phyloP scores from a whole-genome alignment of 2,113 vertebrate species.

The Triplophysa siluroides region DNA sequence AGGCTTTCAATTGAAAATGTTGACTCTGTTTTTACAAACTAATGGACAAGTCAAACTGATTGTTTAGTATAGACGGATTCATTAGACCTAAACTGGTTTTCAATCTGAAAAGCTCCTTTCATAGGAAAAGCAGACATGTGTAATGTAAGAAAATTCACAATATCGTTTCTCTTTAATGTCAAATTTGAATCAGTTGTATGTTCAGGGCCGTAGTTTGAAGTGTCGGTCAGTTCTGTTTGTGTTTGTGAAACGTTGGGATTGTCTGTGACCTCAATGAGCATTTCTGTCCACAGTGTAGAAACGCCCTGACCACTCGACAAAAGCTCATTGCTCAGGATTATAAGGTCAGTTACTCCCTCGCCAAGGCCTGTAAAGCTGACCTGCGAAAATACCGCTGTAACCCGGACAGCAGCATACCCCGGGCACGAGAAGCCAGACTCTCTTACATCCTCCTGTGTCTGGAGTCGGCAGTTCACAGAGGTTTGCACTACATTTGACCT shows the following conservation, averaged over 20 bases:
- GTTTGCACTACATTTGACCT: conserved; percentile 56
- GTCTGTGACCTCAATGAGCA: conserved; percentile 41
- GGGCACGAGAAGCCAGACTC: conserved; percentile 84
- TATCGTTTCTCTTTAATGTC: neutral
- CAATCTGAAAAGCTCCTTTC: neutral
- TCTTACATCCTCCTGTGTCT: conserved; percentile 87
- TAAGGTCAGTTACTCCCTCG: conserved; percentile 88
- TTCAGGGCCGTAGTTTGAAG: neutral
- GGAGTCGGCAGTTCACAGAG: conserved; percentile 88
- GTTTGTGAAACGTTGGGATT: neutral
- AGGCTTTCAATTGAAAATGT: no score
- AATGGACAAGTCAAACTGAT: no score
- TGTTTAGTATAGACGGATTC: no score
- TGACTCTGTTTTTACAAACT: no score
- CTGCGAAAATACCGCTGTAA: conserved; percentile 88
- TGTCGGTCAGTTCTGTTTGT: conserved; percentile 44
- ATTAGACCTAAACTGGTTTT: no score
- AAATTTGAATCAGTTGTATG: no score
- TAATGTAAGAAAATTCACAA: neutral
- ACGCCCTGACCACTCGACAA: conserved; percentile 85
- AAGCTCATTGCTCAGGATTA: conserved; percentile 90
- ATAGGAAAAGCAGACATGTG: neutral
- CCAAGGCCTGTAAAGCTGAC: conserved; percentile 87
- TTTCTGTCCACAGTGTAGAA: conserved; percentile 77
- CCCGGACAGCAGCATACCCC: conserved; percentile 83